These are phyloP conservation scores for Drosophila meridionalis DNA, from an alignment of 2,888 invertebrate species.

Conservation along the genomic window DNA sequence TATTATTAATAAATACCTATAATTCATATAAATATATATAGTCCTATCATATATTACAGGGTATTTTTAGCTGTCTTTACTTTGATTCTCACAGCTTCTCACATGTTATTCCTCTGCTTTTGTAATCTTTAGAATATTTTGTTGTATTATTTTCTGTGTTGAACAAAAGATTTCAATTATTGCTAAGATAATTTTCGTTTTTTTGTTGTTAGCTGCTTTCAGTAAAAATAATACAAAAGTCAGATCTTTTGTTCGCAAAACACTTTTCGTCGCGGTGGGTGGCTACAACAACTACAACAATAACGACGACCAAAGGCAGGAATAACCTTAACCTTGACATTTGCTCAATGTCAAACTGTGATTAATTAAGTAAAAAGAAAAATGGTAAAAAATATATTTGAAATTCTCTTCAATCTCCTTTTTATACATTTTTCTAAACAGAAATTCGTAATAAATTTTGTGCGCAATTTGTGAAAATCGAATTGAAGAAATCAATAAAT, in stretches of 20 bases:
- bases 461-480: slow-evolving; percentile 36
- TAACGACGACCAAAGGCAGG: slow-evolving; percentile 1
- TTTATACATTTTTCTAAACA: background rate
- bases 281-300: slow-evolving; percentile 35
- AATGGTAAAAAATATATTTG: background rate
- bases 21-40: background rate
- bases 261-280: slow-evolving; percentile 46
- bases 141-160: slow-evolving; percentile 7
- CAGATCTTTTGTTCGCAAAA: slow-evolving; percentile 45
- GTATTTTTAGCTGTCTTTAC: background rate
- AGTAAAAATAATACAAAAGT: slow-evolving; percentile 12
- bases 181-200: slow-evolving; percentile 31
- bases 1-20: too few relatives aligned
- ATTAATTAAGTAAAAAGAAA: slow-evolving; percentile 46
- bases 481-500: slow-evolving; percentile 50
- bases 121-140: slow-evolving; percentile 7
- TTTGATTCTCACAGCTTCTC: background rate
- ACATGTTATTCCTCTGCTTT: slow-evolving; percentile 3
- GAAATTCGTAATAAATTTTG: slow-evolving; percentile 14
- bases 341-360: slow-evolving; percentile 68
- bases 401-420: background rate
- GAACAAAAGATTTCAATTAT: slow-evolving; percentile 61
- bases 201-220: too few relatives aligned
- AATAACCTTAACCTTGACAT: slow-evolving; percentile 64
- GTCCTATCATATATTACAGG: background rate